Base-by-base conservation (phyloP, 2,113 vertebrate genomes). In the Ceratotherium simum region DNA sequence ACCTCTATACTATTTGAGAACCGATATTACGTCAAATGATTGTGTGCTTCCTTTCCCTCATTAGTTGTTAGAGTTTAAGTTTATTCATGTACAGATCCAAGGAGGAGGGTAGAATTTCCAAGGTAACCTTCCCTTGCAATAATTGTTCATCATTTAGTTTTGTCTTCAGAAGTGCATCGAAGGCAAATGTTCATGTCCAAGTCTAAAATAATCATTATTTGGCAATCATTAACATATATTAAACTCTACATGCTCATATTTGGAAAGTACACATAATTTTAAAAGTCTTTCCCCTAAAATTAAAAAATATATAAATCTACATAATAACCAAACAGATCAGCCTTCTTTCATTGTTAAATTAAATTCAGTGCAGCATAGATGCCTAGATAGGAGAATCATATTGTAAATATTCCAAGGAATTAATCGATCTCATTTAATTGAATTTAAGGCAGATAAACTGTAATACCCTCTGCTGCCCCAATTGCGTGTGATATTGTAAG, bases 361-460 rank as follows among this genome's bases (percentile, higher is more conserved):
- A 85, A 95, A 46, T 96, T 87, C 58, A 69, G 20, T 62, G 48
- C 42, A 95, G 31, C 36, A 84, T 78, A 78, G 69, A 86, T 97
- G 82, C 51, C 73, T 97, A 94, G 85, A 95, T 95, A 95, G 48
- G 31, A 98, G 48, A 96, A 65, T 27, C 70, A 78, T 87, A 82
- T 72, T 0, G 0, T 88, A 96, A 95, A 85, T 95, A 95, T 94
- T 94, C 94, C 73, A 56, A 92, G 95, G 87, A 89, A 98, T 97
- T 97, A 95, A 94, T 97, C 98, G 88, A 96, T 92, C 92, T 75
- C 72, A 96, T 97, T 96, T 97, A 97, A 95, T 86, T 98, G 85
- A 98, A 95, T 98, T 91, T 64, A 76, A 96, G 46, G 94, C 85
- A 72, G 95, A 90, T 97, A 97, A 94, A 92, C 46, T 87, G 1